Evolutionary conservation across 2,797 vertebrate species (phyloP), one percentile per base, ranked within the genome.

Genomic region (Sebastes nivosus): DNA sequence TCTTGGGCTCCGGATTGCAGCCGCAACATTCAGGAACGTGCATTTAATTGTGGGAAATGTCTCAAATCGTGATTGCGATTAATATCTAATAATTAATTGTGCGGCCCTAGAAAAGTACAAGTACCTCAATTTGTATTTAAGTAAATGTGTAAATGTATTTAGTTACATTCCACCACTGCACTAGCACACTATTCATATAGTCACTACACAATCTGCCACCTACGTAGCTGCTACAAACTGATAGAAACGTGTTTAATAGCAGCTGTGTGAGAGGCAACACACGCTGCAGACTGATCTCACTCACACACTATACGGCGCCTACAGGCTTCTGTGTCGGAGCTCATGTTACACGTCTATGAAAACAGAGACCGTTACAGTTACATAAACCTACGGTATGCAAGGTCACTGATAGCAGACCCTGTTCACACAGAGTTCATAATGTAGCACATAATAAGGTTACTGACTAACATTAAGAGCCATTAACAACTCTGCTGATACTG

Each of bases 321-420:
- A 57, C 34, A 61, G 79, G 75, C 66, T 59, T 67, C 64, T 59
- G 77, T 65, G 54, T 74, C 25, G 5, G 50, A 68, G 78, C 75
- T 86, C 81, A 20, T 10, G 67, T 90, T 77, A 64, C 84, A 75
- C 30, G 36, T 80, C 80, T 58, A 76, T 87, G 82, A 77, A 86
- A 89, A 78, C 81, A 68, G 82, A 90, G 77, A 80, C 57, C 0
- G 22, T 63, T 34, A 74, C 68, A 7, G 76, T 93, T 92, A 74
- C 83, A 67, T 84, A 92, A 93, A 69, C n/a, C 67, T 34, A 8
- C 7, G 67, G 72, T 75, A 42, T 72, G 72, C 61, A 76, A 87
- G 91, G 85, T 89, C 84, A 87, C 59, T 8, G 79, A 88, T 27
- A 84, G 67, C 64, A 74, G 68, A 76, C 52, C 25, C 42, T 34